Evolutionary conservation across 1,140 invertebrate species (phyloP).

Genomic region (Xylocopa sonorina): DNA sequence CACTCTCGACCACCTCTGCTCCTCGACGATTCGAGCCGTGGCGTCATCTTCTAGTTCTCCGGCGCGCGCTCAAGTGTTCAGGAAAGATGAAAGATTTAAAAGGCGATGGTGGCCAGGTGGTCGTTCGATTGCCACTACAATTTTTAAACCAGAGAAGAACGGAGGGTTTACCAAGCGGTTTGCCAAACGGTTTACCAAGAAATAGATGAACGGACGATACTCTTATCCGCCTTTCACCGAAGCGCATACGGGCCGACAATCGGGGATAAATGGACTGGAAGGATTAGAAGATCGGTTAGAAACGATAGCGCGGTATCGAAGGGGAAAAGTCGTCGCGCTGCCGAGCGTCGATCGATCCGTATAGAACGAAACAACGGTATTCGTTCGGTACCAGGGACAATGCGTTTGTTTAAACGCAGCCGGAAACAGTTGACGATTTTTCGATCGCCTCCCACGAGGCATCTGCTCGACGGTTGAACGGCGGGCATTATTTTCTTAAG

Average conservation of each 20-base stretch:
- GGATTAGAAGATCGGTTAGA: neutral
- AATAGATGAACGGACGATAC: neutral
- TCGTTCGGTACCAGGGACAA: neutral
- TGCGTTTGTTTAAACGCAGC: conserved; percentile 4
- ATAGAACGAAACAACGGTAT: neutral
- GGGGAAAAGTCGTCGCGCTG: neutral
- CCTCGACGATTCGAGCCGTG: too few relatives aligned
- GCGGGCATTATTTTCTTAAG: neutral
- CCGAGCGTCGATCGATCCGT: too few relatives aligned
- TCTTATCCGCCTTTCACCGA: too few relatives aligned
- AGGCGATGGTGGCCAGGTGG: too few relatives aligned
- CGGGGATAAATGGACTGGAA: conserved; percentile 2
- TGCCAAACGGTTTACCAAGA: too few relatives aligned
- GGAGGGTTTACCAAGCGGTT: too few relatives aligned
- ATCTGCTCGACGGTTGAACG: neutral
- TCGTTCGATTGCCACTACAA: too few relatives aligned
- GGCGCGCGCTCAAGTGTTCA: too few relatives aligned
- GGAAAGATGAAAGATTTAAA: too few relatives aligned
- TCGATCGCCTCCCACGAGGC: neutral
- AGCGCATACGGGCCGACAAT: neutral
- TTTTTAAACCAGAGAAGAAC: too few relatives aligned
- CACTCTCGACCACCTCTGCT: neutral
- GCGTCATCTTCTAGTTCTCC: too few relatives aligned
- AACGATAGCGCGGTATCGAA: neutral
- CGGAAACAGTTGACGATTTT: neutral